These are phyloP conservation scores for Tetranychus urticae DNA, from an alignment of 1,140 invertebrate species.

Conservation along the genomic window DNA sequence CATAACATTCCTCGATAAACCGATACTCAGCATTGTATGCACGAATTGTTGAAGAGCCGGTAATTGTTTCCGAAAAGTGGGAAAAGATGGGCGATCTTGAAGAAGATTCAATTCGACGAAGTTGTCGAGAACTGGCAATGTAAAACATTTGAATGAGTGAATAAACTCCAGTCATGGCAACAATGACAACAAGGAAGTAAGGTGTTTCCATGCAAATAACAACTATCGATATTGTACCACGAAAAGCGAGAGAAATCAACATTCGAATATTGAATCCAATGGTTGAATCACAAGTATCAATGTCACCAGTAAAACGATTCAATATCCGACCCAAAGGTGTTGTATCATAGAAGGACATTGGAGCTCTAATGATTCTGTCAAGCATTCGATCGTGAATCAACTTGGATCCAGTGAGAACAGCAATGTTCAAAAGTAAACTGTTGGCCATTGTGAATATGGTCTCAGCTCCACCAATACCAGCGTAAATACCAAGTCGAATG, in stretches of 20 bases:
- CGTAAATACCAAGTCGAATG: slow-evolving; percentile 70
- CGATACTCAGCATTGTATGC: slow-evolving; percentile 17
- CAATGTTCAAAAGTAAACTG: slow-evolving; percentile 1
- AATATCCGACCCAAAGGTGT: slow-evolving; percentile 43
- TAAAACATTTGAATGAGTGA: slow-evolving; percentile 21
- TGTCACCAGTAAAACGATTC: slow-evolving; percentile 33
- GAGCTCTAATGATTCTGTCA: slow-evolving; percentile 31
- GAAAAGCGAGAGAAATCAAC: slow-evolving; percentile 22
- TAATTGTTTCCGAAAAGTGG: slow-evolving; percentile 24
- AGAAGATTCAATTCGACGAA: slow-evolving; percentile 27
- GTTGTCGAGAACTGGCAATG: slow-evolving; percentile 25
- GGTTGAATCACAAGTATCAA: slow-evolving; percentile 24
- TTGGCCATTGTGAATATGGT: slow-evolving; percentile 1
- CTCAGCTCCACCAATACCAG: slow-evolving; percentile 58
- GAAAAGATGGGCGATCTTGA: slow-evolving; percentile 28
- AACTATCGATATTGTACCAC: slow-evolving; percentile 61
- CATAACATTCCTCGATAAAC: slow-evolving; percentile 17
- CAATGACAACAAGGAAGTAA: slow-evolving; percentile 49
- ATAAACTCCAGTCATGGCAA: slow-evolving; percentile 64
- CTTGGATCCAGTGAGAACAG: background rate
- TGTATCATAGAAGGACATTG: slow-evolving; percentile 37
- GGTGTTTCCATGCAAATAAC: slow-evolving; percentile 36
- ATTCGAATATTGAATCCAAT: slow-evolving; percentile 24
- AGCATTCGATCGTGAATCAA: slow-evolving; percentile 21
- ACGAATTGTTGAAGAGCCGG: slow-evolving; percentile 19